Percentiles rank a stretch among this genome's conserved stretches.
Conservation (phyloP, 23 tunicate species). For the Aplidium turbinatum region DNA sequence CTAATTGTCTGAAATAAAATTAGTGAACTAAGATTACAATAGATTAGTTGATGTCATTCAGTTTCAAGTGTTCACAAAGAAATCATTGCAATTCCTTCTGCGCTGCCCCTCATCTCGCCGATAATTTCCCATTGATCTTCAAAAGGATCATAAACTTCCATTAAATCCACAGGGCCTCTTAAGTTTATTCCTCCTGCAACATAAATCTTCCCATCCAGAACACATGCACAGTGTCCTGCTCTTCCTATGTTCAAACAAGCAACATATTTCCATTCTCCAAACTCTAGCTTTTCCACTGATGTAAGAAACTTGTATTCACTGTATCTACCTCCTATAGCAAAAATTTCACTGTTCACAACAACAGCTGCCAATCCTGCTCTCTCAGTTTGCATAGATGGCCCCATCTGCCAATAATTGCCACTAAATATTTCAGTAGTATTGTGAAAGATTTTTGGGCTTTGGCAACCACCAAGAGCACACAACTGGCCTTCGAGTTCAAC, state of each 20-base stretch:
- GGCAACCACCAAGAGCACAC: conserved; percentile 1
- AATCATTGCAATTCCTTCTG: conserved; percentile 16
- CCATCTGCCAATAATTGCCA: neutral
- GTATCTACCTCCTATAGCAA: conserved; percentile 8
- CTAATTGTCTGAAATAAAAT: no score
- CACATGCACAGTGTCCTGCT: conserved; percentile 11
- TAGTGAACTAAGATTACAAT: no score
- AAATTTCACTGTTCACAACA: neutral
- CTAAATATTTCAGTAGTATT: neutral
- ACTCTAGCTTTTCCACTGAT: neutral
- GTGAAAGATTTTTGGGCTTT: neutral
- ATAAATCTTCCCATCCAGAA: conserved; percentile 2
- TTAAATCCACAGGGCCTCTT: neutral
- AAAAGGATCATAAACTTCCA: neutral
- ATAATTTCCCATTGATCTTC: neutral
- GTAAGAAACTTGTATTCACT: neutral
- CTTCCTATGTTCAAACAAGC: conserved; percentile 1
- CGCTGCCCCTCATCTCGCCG: neutral
- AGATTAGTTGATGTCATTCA: no score
- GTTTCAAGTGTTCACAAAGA: no score
- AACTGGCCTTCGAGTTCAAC: neutral
- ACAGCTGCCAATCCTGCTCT: conserved; percentile 22
- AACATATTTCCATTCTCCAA: neutral
- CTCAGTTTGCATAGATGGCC: neutral
- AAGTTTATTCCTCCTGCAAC: conserved; percentile 4